Evolutionary conservation across 2,888 invertebrate species (phyloP).

Genomic region (Nomada fabriciana): DNA sequence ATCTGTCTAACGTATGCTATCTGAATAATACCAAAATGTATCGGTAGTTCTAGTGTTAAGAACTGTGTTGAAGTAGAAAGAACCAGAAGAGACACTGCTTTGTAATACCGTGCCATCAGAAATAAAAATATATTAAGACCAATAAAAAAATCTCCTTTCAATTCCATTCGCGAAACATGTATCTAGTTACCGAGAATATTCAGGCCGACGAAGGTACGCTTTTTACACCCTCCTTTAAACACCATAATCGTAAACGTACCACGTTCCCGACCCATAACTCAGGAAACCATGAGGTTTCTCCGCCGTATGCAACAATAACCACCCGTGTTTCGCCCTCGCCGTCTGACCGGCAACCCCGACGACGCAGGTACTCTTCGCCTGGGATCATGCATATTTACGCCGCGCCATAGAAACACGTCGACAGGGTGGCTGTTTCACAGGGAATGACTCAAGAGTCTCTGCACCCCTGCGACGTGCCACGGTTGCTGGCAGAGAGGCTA

Average conservation of each 20-base stretch:
- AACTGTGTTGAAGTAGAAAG: too few relatives aligned
- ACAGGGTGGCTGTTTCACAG: slow-evolving; percentile 43
- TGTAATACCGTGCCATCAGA: too few relatives aligned
- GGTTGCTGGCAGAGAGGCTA: slow-evolving; percentile 1
- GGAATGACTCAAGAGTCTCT: slow-evolving; percentile 65
- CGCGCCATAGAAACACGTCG: slow-evolving; percentile 31
- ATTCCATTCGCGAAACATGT: too few relatives aligned
- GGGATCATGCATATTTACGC: slow-evolving; percentile 59
- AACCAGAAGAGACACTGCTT: too few relatives aligned
- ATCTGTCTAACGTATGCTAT: too few relatives aligned
- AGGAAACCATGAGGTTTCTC: background rate
- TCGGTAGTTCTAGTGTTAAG: too few relatives aligned
- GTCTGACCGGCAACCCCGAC: background rate
- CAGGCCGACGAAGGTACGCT: background rate
- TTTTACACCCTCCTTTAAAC: background rate
- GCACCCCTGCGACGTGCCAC: slow-evolving; percentile 50
- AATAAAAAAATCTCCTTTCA: too few relatives aligned
- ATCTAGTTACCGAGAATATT: too few relatives aligned
- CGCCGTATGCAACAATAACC: background rate
- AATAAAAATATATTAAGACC: too few relatives aligned
- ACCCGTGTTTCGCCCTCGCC: background rate
- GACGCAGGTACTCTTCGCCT: slow-evolving; percentile 42
- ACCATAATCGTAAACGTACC: background rate
- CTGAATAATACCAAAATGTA: too few relatives aligned
- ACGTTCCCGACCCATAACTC: background rate